phyloP scores from a whole-genome alignment of 2,797 vertebrate species.

The Rhadinocentrus ornatus region DNA sequence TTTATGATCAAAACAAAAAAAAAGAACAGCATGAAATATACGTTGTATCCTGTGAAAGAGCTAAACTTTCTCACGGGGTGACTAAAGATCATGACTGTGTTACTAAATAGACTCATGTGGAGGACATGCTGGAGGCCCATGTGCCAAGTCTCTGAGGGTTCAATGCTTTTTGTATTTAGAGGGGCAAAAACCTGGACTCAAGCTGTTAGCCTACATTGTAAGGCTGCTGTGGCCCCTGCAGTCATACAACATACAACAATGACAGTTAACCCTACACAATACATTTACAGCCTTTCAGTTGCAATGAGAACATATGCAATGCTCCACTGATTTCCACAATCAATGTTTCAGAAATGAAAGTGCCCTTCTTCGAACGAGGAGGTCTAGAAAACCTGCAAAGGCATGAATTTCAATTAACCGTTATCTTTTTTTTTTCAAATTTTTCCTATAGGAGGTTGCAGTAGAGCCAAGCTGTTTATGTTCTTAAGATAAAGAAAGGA shows the following conservation, averaged over 20 bases:
- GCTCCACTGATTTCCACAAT: constrained; percentile 8
- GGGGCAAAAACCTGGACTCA: constrained; percentile 49
- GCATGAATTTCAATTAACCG: constrained; percentile 35
- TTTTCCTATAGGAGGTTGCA: constrained; percentile 20
- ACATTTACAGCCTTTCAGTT: constrained; percentile 15
- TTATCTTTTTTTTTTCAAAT: constrained; percentile 36
- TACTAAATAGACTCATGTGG: constrained; percentile 76
- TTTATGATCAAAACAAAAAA: constrained; percentile 1
- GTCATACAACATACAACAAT: constrained; percentile 31
- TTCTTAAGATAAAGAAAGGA: constrained; percentile 62
- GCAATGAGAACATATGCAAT: constrained; percentile 18
- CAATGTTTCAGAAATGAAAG: constrained; percentile 23
- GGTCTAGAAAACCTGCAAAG: constrained; percentile 37
- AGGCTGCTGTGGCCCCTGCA: constrained; percentile 28
- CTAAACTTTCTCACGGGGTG: constrained; percentile 74
- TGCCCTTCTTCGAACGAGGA: neutral
- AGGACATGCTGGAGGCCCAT: constrained; percentile 31
- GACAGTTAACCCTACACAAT: constrained; percentile 20
- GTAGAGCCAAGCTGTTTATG: constrained; percentile 63
- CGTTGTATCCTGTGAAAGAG: constrained; percentile 61
- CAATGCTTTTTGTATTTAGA: constrained; percentile 55
- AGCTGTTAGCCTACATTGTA: constrained; percentile 38
- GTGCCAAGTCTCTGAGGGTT: constrained; percentile 68
- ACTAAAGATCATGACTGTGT: constrained; percentile 75
- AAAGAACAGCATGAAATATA: constrained; percentile 40